Base-by-base conservation (phyloP, 2,797 vertebrate genomes). In the Etheostoma perlongum region DNA sequence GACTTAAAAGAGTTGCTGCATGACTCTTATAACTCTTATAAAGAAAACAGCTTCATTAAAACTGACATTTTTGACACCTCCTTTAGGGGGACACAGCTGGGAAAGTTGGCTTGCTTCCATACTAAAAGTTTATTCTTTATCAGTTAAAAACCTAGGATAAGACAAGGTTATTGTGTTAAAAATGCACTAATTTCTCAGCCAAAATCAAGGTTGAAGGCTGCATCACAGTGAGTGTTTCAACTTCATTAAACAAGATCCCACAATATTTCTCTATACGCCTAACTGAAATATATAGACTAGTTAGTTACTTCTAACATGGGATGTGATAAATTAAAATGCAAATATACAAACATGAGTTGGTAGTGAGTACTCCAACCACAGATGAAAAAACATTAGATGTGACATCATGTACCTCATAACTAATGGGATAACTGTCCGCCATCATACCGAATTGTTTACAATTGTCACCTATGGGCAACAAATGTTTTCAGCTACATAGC, bases 41-140 rank as follows among this genome's bases (percentile, higher is more conserved):
- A 63, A 65, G 40, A 71, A 69, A 65, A 72, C 3, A 2, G 19
- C 30, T 23, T 77, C 65, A 80, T 83, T 81, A 69, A 77, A 77
- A 71, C 2, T 57, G 71, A 72, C 65, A 64, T 75, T 73, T 36
- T 70, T 68, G 47, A 70, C 6, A 3, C 5, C 27, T 67, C 58
- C 84, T 69, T 40, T 46, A 57, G 65, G 58, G 54, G 52, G 48
- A 75, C 55, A 36, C 63, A 44, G 33, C 40, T 48, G 40, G 25
- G 52, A 67, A 73, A 75, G 36, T 40, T 63, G 23, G 51, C 58
- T 59, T 59, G 30, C 57, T 25, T 59, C 64, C 57, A 68, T 47
- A 23, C 44, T 33, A 57, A 69, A 76, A 63, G 51, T 44, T 65
- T 10, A 60, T 49, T 55, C 19, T 72, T 48, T 25, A 72, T 65